Conservation (phyloP, 2,888 invertebrate species). For the Philaethria dido region DNA sequence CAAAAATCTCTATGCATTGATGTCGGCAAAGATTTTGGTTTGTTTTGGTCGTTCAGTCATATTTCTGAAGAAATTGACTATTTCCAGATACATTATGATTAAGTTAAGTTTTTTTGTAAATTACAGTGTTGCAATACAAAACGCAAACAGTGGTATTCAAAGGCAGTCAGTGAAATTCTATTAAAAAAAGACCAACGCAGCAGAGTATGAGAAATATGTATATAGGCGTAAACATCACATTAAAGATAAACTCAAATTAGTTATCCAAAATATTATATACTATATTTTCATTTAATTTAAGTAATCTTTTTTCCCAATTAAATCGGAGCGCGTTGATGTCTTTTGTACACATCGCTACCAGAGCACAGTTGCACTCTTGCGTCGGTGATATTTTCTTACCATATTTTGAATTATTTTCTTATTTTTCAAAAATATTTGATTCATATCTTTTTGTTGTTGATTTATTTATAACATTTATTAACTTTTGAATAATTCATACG, state of each 20-base stretch:
- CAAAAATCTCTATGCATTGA: too few relatives aligned
- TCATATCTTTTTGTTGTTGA: neutral
- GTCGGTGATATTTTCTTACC: conserved; percentile 25
- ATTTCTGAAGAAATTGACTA: too few relatives aligned
- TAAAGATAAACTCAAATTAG: too few relatives aligned
- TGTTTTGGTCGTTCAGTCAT: too few relatives aligned
- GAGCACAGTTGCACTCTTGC: conserved; percentile 47
- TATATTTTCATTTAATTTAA: neutral
- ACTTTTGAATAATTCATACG: neutral
- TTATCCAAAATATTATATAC: neutral
- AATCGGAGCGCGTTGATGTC: conserved; percentile 65
- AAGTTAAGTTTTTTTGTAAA: neutral
- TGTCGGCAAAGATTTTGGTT: too few relatives aligned
- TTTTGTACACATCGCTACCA: conserved; percentile 53
- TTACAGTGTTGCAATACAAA: neutral
- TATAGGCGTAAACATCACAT: neutral
- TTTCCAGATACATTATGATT: neutral
- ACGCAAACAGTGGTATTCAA: neutral
- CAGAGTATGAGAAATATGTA: neutral
- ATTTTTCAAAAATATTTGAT: neutral
- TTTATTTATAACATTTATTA: neutral
- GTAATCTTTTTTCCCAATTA: conserved; percentile 10
- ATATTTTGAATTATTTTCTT: too few relatives aligned
- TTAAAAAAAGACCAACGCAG: neutral
- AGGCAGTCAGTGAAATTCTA: neutral